Base-by-base conservation (phyloP, 2,113 vertebrate genomes). In the Corvus cornix region DNA sequence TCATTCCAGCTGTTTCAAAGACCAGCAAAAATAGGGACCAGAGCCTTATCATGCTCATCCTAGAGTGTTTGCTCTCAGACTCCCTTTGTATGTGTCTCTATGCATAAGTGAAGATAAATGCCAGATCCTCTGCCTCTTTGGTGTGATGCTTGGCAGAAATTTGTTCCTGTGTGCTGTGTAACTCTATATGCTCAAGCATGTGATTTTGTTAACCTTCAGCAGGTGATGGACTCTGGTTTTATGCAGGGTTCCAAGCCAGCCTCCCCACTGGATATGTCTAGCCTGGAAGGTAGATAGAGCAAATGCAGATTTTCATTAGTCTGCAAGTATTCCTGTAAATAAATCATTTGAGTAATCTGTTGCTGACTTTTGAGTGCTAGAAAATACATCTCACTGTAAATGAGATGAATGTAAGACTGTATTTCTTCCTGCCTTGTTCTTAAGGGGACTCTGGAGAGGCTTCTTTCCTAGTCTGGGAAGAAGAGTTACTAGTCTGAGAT, bases 151-250 rank as follows among this genome's bases (percentile, higher is more conserved):
- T 85, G 53, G 41, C 13, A 27, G 27, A 83, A 41, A 17, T 30
- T 44, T 30, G 10, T 12, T 80, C 31, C 12, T 84, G 28, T 17
- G 2, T 66, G 24, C 64, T 53, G 10, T 62, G 16, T 41, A 39
- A 19, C 68, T 68, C 51, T 19, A 3, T 44, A 20, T 64, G 28
- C n/a, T 58, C n/a, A 16, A 41, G 13, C 16, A 9, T 33, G 30
- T 11, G 14, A 8, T 44, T 74, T 44, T 51, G n/a, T 76, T 91
- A 33, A 33, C 17, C 21, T 69, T 69, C 59, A 35, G 41, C 1
- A 63, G 48, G 24, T 58, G 41, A 52, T 1, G 3, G 46, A 31
- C 13, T 1, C 0, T n/a, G 4, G 24, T 69, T 41, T 66, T 31
- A 14, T 27, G 13, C 28, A 8, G 10, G 10, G 12, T 58, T 86